A percentile compares a stretch with the other conserved stretches of the same genome.
Conservation (phyloP, 2,888 invertebrate species). For the Elysia crispata region DNA sequence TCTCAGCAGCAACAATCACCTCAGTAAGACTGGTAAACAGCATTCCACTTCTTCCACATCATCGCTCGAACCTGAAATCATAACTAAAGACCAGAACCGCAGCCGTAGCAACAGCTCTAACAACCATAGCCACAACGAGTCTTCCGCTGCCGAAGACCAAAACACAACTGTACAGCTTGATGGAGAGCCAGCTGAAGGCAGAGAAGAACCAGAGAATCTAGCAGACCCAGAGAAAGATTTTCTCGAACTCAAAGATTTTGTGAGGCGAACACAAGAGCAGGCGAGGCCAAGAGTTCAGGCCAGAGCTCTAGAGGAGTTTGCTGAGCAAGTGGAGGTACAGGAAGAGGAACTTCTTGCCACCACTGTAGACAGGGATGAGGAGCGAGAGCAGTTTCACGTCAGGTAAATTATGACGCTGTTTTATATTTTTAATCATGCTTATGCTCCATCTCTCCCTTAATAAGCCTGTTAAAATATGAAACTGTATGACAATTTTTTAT, state of each 20-base stretch:
- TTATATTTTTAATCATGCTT: too few species aligned
- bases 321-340: slow-evolving; percentile 52
- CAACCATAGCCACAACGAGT: neutral
- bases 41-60: too few species aligned
- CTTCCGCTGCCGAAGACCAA: neutral
- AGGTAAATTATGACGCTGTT: too few species aligned
- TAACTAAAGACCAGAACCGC: too few species aligned
- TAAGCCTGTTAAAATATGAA: too few species aligned
- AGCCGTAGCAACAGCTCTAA: neutral
- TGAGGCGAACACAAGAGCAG: slow-evolving; percentile 58
- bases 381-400: slow-evolving; percentile 51
- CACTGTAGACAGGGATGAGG: slow-evolving; percentile 58
- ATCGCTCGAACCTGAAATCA: too few species aligned
- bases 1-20: too few species aligned
- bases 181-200: neutral
- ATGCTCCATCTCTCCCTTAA: too few species aligned
- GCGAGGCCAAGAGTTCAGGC: slow-evolving; percentile 33
- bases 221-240: slow-evolving; percentile 59
- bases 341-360: slow-evolving; percentile 62
- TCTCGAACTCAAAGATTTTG: slow-evolving; percentile 64
- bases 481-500: too few species aligned
- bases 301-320: slow-evolving; percentile 53
- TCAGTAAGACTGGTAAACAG: too few species aligned
- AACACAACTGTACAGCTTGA: neutral
- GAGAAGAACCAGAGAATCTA: slow-evolving; percentile 32